Percentiles rank a stretch among this genome's conserved stretches.
These are phyloP conservation scores for Zenarchopterus dispar DNA, from an alignment of 2,797 vertebrate species.

Conservation along the genomic window DNA sequence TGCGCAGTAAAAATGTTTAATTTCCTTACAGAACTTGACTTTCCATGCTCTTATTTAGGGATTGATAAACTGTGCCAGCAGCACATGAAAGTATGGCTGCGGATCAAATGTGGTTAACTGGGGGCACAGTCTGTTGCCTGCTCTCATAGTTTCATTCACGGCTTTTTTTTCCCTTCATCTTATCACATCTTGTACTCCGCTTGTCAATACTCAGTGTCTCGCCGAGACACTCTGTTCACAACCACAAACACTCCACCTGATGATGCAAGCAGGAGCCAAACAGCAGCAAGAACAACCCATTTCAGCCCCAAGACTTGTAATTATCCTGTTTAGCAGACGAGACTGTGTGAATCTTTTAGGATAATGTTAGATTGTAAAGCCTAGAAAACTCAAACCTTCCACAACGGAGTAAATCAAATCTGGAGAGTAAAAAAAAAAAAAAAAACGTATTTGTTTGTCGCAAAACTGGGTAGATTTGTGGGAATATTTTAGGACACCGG, in stretches of 20 bases:
- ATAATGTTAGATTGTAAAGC: conserved; percentile 1
- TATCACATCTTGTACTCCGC: conserved; percentile 27
- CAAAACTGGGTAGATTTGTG: too few relatives aligned
- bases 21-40: too few relatives aligned
- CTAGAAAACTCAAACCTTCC: background rate
- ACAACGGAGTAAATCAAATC: too few relatives aligned
- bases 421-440: too few relatives aligned
- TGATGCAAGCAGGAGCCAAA: conserved; percentile 63
- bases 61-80: too few relatives aligned
- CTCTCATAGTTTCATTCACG: background rate
- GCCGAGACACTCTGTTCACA: conserved; percentile 29
- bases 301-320: conserved; percentile 31
- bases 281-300: conserved; percentile 47
- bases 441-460: too few relatives aligned
- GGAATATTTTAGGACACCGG: too few relatives aligned
- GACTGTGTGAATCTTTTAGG: background rate
- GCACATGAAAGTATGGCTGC: too few relatives aligned
- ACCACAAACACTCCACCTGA: conserved; percentile 36
- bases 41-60: too few relatives aligned
- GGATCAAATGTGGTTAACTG: too few relatives aligned
- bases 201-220: conserved; percentile 31
- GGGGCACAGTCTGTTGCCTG: too few relatives aligned
- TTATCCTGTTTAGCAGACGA: conserved; percentile 31
- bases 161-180: conserved; percentile 10
- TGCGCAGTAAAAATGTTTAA: too few relatives aligned